phyloP scores from a whole-genome alignment of 2,797 vertebrate genomes.

The Garrulus glandarius region DNA sequence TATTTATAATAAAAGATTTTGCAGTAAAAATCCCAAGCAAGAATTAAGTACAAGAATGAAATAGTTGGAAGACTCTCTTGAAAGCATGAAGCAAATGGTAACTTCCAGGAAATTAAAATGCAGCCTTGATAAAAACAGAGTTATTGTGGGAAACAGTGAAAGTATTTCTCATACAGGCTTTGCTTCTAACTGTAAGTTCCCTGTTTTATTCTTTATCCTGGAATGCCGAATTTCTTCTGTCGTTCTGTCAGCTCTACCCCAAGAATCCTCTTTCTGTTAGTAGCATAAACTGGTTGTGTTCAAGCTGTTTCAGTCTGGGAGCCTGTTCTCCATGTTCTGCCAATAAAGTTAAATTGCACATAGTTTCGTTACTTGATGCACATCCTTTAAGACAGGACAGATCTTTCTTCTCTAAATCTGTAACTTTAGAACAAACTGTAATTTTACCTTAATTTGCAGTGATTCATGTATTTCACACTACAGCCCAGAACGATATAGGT shows the following conservation, averaged over 20 bases:
- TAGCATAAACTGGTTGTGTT: not conserved
- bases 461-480: not conserved
- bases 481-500: not conserved
- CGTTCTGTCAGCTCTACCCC: not conserved
- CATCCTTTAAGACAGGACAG: not conserved
- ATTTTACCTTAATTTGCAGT: constrained; percentile 14
- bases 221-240: not conserved
- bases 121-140: not conserved
- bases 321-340: not conserved
- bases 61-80: not conserved
- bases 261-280: not conserved
- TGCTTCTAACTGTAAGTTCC: not conserved
- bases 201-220: not conserved
- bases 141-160: not conserved
- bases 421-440: not conserved
- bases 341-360: not conserved
- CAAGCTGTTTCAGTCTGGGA: not conserved
- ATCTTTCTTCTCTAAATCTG: not conserved
- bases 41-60: not conserved
- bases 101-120: constrained; percentile 5
- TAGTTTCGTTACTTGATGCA: not conserved
- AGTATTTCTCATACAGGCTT: not conserved
- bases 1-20: not conserved
- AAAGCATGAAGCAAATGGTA: not conserved
- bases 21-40: not conserved